Conservation (phyloP, 1,140 invertebrate genomes). For the Tigriopus japonicus region DNA sequence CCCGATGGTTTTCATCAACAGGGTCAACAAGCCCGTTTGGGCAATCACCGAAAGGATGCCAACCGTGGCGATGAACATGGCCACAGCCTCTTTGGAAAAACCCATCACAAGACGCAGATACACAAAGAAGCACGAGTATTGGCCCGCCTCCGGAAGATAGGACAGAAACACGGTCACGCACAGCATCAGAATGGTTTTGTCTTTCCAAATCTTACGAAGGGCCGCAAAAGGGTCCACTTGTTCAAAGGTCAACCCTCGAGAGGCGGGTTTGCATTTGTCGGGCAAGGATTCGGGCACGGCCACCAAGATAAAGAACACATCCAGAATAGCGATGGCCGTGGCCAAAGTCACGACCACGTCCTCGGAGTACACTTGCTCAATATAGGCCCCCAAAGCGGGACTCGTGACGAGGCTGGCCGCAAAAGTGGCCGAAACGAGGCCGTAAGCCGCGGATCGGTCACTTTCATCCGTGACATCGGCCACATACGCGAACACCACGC, state of each 20-base stretch:
- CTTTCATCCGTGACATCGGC: slow-evolving; percentile 97
- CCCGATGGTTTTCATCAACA: slow-evolving; percentile 76
- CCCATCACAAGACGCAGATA: slow-evolving; percentile 94
- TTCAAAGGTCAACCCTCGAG: slow-evolving; percentile 44
- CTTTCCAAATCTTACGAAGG: slow-evolving; percentile 79
- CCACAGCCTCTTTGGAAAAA: slow-evolving; percentile 83
- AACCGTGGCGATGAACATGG: slow-evolving; percentile 90
- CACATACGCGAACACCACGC: slow-evolving; percentile 96
- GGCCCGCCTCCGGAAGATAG: slow-evolving; percentile 72
- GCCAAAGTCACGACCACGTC: slow-evolving; percentile 88
- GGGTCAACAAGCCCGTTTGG: slow-evolving; percentile 61
- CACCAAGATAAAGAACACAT: slow-evolving; percentile 94
- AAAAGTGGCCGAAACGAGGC: slow-evolving; percentile 82
- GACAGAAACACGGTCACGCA: slow-evolving; percentile 94
- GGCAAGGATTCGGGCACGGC: slow-evolving; percentile 93
- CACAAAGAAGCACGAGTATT: slow-evolving; percentile 98
- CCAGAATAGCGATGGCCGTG: slow-evolving; percentile 77
- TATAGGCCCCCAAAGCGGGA: slow-evolving; percentile 82
- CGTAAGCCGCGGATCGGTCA: slow-evolving; percentile 39
- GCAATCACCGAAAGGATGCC: slow-evolving; percentile 88
- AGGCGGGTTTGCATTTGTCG: slow-evolving; percentile 70
- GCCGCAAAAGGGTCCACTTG: slow-evolving; percentile 93
- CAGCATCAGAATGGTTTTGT: slow-evolving; percentile 85
- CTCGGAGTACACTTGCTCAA: slow-evolving; percentile 72
- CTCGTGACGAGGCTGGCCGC: slow-evolving; percentile 93